Evolutionary conservation across 37 sponge, comb jelly and placozoan genomes (phyloP).

Genomic region (Halisarca cf. caerulea): DNA sequence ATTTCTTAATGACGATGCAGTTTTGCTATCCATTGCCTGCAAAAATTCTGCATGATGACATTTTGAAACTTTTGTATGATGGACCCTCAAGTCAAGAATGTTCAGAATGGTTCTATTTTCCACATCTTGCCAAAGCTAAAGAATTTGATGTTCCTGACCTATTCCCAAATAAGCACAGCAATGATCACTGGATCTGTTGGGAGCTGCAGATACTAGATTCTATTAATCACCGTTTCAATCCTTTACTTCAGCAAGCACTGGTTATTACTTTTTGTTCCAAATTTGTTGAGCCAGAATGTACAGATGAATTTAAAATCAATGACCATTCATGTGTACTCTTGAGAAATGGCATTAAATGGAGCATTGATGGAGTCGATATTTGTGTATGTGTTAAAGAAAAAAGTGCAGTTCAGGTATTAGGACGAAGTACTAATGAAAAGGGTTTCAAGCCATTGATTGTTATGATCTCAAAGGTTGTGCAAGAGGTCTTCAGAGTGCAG

Average conservation of each 20-base stretch:
- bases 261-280: background rate
- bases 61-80: background rate
- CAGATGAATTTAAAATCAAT: background rate
- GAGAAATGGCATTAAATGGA: background rate
- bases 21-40: background rate
- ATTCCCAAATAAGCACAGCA: background rate
- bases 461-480: no score
- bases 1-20: background rate
- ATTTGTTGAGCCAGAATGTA: background rate
- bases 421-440: no score
- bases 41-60: background rate
- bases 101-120: background rate
- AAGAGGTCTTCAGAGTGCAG: no score
- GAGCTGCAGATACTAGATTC: background rate
- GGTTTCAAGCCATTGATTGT: no score
- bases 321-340: background rate
- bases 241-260: background rate
- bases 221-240: background rate
- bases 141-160: background rate
- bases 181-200: background rate
- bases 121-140: background rate
- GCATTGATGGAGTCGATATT: no score
- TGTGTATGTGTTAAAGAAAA: no score
- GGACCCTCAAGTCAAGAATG: no score
- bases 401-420: no score